Percentiles rank a stretch among this genome's conserved stretches.
Evolutionary conservation across 2,113 vertebrate species (phyloP).

Genomic region (Embiotoca jacksoni): DNA sequence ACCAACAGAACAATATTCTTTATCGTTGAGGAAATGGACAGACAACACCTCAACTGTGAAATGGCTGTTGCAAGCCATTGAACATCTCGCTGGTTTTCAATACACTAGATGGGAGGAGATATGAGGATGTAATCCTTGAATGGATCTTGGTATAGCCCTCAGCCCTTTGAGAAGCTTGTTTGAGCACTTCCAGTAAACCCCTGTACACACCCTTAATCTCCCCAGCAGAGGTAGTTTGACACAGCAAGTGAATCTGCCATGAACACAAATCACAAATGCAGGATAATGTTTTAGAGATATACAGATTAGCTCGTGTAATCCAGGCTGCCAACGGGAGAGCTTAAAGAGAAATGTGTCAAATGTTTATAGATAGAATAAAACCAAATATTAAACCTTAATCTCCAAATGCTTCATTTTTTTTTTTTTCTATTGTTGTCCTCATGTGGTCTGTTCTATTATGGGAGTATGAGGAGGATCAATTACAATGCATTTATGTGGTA

Average conservation of each 20-base stretch:
- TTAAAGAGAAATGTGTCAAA: slow-evolving; percentile 79
- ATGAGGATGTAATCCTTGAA: slow-evolving; percentile 80
- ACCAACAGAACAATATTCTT: slow-evolving; percentile 66
- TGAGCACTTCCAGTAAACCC: slow-evolving; percentile 82
- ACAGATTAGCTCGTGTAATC: slow-evolving; percentile 85
- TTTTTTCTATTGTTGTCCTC: slow-evolving; percentile 46
- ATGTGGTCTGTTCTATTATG: slow-evolving; percentile 54
- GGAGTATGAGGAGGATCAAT: neutral
- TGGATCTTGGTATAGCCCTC: slow-evolving; percentile 74
- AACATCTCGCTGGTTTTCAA: slow-evolving; percentile 77
- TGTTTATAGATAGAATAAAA: slow-evolving; percentile 79
- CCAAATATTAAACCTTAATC: slow-evolving; percentile 78
- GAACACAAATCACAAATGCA: slow-evolving; percentile 77
- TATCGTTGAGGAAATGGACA: slow-evolving; percentile 69
- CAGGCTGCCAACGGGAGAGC: slow-evolving; percentile 74
- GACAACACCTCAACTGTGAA: slow-evolving; percentile 79
- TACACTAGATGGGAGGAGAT: slow-evolving; percentile 77
- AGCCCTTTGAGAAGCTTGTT: slow-evolving; percentile 80
- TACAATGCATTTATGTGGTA: neutral
- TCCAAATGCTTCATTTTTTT: slow-evolving; percentile 27
- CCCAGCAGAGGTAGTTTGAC: slow-evolving; percentile 77
- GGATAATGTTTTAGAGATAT: slow-evolving; percentile 85
- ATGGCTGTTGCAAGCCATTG: slow-evolving; percentile 77
- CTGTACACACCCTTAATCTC: slow-evolving; percentile 81
- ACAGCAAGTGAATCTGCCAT: slow-evolving; percentile 72